Evolutionary conservation across 2,113 vertebrate genomes (phyloP).

Genomic region (human): DNA sequence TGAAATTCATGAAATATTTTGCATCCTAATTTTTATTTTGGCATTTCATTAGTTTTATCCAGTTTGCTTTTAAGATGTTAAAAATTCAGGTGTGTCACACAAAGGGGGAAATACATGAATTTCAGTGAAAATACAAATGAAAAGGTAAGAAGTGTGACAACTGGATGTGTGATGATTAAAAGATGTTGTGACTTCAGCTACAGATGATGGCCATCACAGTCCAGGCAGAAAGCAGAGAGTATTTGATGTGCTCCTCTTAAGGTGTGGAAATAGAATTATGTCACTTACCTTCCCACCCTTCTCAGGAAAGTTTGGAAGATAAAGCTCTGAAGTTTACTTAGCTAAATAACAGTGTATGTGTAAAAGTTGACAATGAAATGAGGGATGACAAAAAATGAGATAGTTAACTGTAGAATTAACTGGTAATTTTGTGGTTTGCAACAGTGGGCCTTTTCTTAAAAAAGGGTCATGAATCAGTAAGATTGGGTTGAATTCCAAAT

Average conservation of each 20-base stretch:
- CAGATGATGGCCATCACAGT: background rate
- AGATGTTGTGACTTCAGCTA: background rate
- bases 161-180: background rate
- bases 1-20: constrained; percentile 47
- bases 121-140: constrained; percentile 12
- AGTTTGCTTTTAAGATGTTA: constrained; percentile 1
- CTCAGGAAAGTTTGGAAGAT: background rate
- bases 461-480: background rate
- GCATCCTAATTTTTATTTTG: constrained; percentile 19
- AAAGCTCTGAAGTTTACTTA: background rate
- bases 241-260: background rate
- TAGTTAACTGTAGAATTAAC: background rate
- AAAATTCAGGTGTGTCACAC: background rate
- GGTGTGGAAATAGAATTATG: background rate
- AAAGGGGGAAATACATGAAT: background rate
- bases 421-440: background rate
- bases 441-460: background rate
- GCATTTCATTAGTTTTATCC: background rate
- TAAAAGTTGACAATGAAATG: background rate
- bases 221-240: background rate
- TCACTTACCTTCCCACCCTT: background rate
- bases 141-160: background rate
- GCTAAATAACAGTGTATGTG: background rate
- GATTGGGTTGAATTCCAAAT: background rate
- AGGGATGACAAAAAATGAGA: background rate